Percentiles rank a stretch among this genome's conserved stretches.
These are phyloP conservation scores for Peromyscus nudipes DNA, from an alignment of 2,797 vertebrate genomes.

Conservation along the genomic window DNA sequence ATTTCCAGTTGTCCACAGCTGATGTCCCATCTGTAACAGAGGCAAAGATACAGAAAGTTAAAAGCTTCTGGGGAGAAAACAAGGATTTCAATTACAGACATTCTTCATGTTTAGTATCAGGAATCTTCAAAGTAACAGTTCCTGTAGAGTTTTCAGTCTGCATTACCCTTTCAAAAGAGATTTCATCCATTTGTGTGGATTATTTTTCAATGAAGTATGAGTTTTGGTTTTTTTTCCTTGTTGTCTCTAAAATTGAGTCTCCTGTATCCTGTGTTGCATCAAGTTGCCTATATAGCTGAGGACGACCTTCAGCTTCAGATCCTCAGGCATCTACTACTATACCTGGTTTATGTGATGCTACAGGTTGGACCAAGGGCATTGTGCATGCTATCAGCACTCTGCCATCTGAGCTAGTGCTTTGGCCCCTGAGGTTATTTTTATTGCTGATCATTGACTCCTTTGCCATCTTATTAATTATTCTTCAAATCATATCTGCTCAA, in stretches of 20 bases:
- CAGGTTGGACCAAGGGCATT: background rate
- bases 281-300: rapidly evolving
- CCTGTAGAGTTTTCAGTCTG: conserved; percentile 3
- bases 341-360: too few species aligned
- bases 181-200: conserved; percentile 36
- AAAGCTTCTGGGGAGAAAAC: background rate
- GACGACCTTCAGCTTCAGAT: background rate
- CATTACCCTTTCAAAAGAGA: background rate
- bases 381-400: too few species aligned
- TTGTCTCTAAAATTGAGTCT: background rate
- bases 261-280: background rate
- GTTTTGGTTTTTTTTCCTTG: background rate
- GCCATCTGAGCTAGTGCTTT: background rate
- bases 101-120: background rate
- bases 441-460: conserved; percentile 45
- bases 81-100: background rate
- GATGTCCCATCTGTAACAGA: background rate
- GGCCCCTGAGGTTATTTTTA: background rate
- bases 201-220: background rate
- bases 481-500: background rate
- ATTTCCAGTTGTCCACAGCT: background rate
- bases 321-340: background rate
- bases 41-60: background rate
- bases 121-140: conserved; percentile 43
- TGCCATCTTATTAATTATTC: conserved; percentile 45